These are phyloP conservation scores for Strigamia transsilvanica DNA, from an alignment of 2,888 invertebrate genomes.

Conservation along the genomic window DNA sequence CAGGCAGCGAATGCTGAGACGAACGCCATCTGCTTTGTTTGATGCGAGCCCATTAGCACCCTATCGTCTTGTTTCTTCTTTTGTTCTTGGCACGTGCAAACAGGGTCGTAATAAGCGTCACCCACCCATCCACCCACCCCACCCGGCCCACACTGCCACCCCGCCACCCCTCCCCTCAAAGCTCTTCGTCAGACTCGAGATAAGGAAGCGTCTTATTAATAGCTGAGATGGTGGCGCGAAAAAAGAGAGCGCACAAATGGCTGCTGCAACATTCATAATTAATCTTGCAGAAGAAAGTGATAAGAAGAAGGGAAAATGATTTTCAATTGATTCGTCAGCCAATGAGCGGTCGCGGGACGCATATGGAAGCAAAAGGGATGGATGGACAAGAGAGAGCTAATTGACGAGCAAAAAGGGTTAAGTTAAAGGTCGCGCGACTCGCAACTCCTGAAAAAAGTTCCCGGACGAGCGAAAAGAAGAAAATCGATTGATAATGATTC, in stretches of 20 bases:
- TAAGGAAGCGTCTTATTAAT: conserved; percentile 49
- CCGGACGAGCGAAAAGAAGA: no score
- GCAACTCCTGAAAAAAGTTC: no score
- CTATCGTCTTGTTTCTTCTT: conserved; percentile 47
- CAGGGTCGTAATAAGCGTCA: conserved; percentile 45
- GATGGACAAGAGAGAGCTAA: conserved; percentile 37
- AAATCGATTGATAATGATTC: no score
- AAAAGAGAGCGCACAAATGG: conserved; percentile 37
- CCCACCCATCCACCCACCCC: not conserved
- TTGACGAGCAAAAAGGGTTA: conserved; percentile 11
- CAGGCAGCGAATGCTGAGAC: not conserved
- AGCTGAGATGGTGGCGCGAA: conserved; percentile 5
- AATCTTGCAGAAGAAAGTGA: conserved; percentile 53
- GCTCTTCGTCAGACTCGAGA: conserved; percentile 18
- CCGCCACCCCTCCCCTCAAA: not conserved
- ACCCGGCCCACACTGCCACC: not conserved
- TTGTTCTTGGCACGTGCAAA: conserved; percentile 49
- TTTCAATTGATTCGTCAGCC: conserved; percentile 41
- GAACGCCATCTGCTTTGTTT: conserved; percentile 46
- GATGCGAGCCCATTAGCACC: conserved; percentile 48
- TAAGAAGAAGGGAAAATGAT: conserved; percentile 50
- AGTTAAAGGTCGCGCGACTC: not conserved
- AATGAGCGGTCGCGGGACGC: conserved; percentile 3
- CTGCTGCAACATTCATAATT: conserved; percentile 52
- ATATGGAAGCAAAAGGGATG: conserved; percentile 19